phyloP scores from a whole-genome alignment of 2,113 vertebrate genomes.

The Cavia porcellus region DNA sequence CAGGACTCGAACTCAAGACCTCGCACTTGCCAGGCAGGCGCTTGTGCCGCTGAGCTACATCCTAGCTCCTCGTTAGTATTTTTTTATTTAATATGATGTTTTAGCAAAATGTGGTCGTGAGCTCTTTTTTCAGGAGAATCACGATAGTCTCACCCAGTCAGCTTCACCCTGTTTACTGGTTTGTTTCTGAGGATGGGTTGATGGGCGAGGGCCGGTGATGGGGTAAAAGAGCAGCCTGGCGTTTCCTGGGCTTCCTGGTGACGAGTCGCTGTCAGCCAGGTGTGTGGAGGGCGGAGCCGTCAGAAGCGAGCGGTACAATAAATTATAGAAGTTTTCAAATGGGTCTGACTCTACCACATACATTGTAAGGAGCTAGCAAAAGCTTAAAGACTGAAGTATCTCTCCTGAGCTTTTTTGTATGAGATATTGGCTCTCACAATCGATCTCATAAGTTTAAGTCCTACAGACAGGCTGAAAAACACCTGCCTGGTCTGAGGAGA shows the following conservation, averaged over 20 bases:
- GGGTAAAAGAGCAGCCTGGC: not conserved
- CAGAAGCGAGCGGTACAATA: conserved; percentile 32
- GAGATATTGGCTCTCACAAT: conserved; percentile 79
- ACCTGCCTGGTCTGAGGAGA: conserved; percentile 86
- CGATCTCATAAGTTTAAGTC: conserved; percentile 94
- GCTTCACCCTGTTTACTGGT: not conserved
- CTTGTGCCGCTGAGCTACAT: no score
- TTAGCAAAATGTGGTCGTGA: not conserved
- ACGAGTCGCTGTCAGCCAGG: not conserved
- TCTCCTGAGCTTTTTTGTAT: conserved; percentile 65
- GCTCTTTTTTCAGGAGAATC: conserved; percentile 9
- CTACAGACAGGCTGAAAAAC: conserved; percentile 76
- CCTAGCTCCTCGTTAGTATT: no score
- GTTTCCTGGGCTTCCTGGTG: not conserved
- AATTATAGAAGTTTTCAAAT: conserved; percentile 79
- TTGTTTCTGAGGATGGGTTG: conserved; percentile 48
- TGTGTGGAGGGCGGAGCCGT: not conserved
- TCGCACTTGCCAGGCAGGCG: no score
- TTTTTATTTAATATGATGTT: conserved; percentile 12
- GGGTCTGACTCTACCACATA: conserved; percentile 89
- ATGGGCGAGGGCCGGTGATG: not conserved
- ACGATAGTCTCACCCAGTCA: not conserved
- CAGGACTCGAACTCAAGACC: no score
- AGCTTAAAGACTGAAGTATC: conserved; percentile 64
- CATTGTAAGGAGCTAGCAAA: conserved; percentile 82